phyloP scores from a whole-genome alignment of 1,140 invertebrate genomes.

The Drosophila sechellia region DNA sequence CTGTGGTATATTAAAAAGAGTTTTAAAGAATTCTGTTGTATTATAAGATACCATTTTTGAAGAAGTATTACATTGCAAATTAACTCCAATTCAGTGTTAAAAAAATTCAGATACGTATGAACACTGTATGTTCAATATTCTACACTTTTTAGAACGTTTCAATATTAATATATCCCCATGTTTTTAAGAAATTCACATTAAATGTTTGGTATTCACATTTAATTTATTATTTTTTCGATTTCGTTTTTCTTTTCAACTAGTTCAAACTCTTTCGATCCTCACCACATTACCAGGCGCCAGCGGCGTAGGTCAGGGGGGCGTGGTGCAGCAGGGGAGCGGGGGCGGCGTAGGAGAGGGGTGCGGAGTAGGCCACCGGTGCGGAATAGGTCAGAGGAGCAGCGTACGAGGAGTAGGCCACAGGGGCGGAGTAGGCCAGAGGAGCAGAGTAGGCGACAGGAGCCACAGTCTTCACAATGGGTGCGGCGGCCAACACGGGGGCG shows the following conservation, averaged over 20 bases:
- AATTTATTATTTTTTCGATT: conserved; percentile 27
- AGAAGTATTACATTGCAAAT: no score
- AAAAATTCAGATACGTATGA: no score
- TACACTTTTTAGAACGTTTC: not conserved
- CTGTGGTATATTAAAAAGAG: no score
- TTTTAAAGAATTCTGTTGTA: no score
- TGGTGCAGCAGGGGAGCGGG: conserved; percentile 24
- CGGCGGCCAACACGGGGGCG: conserved; percentile 47
- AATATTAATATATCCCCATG: not conserved
- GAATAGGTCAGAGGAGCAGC: conserved; percentile 49
- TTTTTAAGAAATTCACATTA: conserved; percentile 2
- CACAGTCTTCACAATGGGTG: conserved; percentile 29
- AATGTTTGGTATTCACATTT: conserved; percentile 31
- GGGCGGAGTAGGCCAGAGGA: conserved; percentile 44
- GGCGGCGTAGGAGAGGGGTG: conserved; percentile 58
- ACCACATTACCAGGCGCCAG: conserved; percentile 63
- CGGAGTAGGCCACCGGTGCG: conserved; percentile 54
- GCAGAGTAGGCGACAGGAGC: conserved; percentile 45
- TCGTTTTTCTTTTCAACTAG: conserved; percentile 9
- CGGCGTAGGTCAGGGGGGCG: conserved; percentile 40
- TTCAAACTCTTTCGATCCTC: conserved; percentile 71
- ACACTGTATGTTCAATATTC: no score
- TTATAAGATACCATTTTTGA: no score
- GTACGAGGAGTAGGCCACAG: conserved; percentile 45
- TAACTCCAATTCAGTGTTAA: no score